Percentiles rank a stretch among this genome's conserved stretches.
Evolutionary conservation across 2,888 invertebrate species (phyloP).

Genomic region (Chydorus sphaericus): DNA sequence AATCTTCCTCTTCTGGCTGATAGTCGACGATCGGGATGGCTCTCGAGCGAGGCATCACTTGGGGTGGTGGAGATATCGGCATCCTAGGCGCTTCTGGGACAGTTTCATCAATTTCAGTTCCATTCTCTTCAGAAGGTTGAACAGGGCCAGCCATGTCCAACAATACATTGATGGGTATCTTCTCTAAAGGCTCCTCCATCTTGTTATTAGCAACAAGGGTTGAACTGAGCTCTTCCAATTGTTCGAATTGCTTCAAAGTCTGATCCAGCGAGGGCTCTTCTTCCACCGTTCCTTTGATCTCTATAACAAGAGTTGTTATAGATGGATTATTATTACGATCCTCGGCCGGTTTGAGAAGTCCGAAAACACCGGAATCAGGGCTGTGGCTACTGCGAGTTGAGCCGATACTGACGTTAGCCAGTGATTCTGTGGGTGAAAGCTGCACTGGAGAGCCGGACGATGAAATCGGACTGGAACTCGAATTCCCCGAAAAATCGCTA

Average conservation of each 20-base stretch:
- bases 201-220: background rate
- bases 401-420: conserved; percentile 1
- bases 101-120: background rate
- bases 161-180: background rate
- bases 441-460: background rate
- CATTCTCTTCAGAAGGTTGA: background rate
- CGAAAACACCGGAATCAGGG: conserved; percentile 6
- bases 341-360: background rate
- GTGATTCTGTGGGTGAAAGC: conserved; percentile 3
- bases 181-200: background rate
- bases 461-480: background rate
- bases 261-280: no score
- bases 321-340: no score
- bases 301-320: no score
- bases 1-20: background rate
- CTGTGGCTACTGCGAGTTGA: background rate
- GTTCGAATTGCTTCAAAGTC: background rate
- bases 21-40: no score
- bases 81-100: background rate
- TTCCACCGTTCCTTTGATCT: no score
- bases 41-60: background rate
- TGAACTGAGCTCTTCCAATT: background rate
- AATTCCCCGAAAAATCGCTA: background rate
- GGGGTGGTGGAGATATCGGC: background rate
- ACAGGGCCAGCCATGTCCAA: background rate